Percentiles rank a stretch among this genome's conserved stretches.
These are phyloP conservation scores for Vipera latastei DNA, from an alignment of 2,797 vertebrate species.

Conservation along the genomic window DNA sequence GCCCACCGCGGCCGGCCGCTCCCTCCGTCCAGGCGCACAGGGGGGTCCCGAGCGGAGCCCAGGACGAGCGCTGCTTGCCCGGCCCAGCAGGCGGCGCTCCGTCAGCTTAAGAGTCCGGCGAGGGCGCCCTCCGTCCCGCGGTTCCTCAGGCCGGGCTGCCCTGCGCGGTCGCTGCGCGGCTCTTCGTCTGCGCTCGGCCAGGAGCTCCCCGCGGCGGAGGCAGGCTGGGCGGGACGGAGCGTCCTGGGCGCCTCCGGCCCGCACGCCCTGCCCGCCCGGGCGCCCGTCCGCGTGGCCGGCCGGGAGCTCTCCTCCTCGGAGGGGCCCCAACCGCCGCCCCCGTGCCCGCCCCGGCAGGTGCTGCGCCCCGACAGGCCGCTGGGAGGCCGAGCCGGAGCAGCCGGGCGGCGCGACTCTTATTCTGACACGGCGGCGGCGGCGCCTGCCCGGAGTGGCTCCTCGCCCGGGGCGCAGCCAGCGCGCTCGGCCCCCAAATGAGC, in stretches of 20 bases:
- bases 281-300: not conserved
- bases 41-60: not conserved
- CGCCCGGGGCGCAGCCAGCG: not conserved
- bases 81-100: not conserved
- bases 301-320: not conserved
- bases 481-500: conserved; percentile 14
- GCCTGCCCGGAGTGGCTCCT: conserved; percentile 16
- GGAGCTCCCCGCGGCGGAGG: not conserved
- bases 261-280: too few relatives aligned
- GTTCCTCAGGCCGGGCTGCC: not conserved
- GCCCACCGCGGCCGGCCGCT: not conserved
- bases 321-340: not conserved
- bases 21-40: not conserved
- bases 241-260: not conserved
- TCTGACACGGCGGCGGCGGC: conserved; percentile 16
- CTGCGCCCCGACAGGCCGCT: conserved; percentile 14
- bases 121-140: not conserved
- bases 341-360: not conserved
- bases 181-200: not conserved
- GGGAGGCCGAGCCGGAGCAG: conserved; percentile 12
- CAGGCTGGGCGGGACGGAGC: not conserved
- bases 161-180: not conserved
- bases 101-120: conserved; percentile 13
- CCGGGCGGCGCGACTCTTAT: conserved; percentile 18
- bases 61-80: not conserved